Conservation (phyloP, 2,797 vertebrate species). For the Galaxias olidus region DNA sequence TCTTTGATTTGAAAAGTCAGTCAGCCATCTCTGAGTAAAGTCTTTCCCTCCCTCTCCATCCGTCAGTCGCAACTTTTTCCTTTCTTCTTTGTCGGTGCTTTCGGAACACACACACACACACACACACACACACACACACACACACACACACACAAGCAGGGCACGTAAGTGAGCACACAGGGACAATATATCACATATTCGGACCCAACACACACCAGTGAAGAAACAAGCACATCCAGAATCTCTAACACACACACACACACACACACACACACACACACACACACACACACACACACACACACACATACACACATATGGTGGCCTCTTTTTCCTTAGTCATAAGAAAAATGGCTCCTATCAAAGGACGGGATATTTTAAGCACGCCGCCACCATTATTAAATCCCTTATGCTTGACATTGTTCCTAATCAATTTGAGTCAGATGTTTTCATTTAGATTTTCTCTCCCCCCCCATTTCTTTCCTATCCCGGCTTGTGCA, state of each 20-base stretch:
- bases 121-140: too few relatives aligned
- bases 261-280: background rate
- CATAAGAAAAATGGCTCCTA: constrained; percentile 57
- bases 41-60: background rate
- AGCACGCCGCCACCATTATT: constrained; percentile 63
- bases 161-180: too few relatives aligned
- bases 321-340: constrained; percentile 49
- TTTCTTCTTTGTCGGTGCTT: too few relatives aligned
- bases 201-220: too few relatives aligned
- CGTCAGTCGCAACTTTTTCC: too few relatives aligned
- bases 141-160: too few relatives aligned
- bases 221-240: too few relatives aligned
- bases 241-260: background rate
- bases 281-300: constrained; percentile 19
- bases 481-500: constrained; percentile 34
- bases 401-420: constrained; percentile 61
- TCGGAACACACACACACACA: too few relatives aligned
- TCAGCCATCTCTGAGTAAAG: constrained; percentile 15
- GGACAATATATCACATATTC: too few relatives aligned
- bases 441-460: constrained; percentile 82
- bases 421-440: constrained; percentile 78
- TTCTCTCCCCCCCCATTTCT: constrained; percentile 66
- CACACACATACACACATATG: constrained; percentile 19
- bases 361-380: constrained; percentile 67
- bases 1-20: constrained; percentile 11